phyloP scores from a whole-genome alignment of 1,140 invertebrate species.

The Aradophagus sp. region DNA sequence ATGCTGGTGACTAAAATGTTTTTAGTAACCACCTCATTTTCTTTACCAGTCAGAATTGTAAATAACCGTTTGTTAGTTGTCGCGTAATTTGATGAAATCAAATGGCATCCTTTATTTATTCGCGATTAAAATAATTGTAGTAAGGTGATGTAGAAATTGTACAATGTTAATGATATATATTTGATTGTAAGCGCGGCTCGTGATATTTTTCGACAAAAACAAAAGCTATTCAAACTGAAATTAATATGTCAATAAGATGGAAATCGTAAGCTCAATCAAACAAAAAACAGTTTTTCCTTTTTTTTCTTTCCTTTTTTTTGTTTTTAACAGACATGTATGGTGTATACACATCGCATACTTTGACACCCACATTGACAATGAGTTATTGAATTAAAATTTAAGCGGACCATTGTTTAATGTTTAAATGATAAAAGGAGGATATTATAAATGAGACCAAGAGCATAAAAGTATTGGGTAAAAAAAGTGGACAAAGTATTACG shows the following conservation, averaged over 20 bases:
- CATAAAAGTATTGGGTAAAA: constrained; percentile 20
- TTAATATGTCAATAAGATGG: constrained; percentile 41
- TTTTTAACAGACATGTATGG: too few relatives aligned
- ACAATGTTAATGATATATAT: constrained; percentile 39
- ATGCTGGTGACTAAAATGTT: too few relatives aligned
- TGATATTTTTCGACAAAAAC: constrained; percentile 59
- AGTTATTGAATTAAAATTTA: constrained; percentile 53
- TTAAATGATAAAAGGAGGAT: constrained; percentile 57
- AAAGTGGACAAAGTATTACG: constrained; percentile 55
- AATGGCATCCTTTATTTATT: constrained; percentile 46
- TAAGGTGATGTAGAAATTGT: constrained; percentile 44
- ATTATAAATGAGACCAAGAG: too few relatives aligned
- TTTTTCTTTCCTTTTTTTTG: too few relatives aligned
- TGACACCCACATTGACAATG: constrained; percentile 16
- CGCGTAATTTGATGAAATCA: constrained; percentile 7
- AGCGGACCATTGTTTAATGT: constrained; percentile 63
- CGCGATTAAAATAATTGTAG: constrained; percentile 27
- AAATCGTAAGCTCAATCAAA: constrained; percentile 70
- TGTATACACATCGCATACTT: constrained; percentile 29
- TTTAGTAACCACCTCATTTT: constrained; percentile 23
- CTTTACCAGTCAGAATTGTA: constrained; percentile 35
- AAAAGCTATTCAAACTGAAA: constrained; percentile 60
- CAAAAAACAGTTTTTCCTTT: too few relatives aligned
- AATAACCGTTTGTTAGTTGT: constrained; percentile 40
- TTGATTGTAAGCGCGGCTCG: constrained; percentile 62